phyloP scores from a whole-genome alignment of 2,113 vertebrate genomes.

The Galbula dea region DNA sequence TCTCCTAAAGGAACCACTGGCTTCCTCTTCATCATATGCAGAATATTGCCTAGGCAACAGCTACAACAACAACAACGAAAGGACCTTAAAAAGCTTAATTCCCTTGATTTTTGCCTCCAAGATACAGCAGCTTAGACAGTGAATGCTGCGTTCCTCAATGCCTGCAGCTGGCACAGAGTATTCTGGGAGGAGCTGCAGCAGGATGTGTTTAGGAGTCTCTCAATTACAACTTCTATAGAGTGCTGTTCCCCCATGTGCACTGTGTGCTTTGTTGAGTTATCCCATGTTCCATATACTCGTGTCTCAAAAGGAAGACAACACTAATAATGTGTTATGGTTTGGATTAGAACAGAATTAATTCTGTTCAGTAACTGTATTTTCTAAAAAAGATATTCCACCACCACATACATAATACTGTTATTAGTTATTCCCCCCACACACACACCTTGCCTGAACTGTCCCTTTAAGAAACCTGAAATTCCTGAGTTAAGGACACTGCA shows the following conservation, averaged over 20 bases:
- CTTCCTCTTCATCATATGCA: background rate
- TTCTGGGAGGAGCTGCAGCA: background rate
- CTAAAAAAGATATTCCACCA: too few relatives aligned
- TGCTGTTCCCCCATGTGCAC: rapidly evolving
- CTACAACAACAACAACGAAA: background rate
- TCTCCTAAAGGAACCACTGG: background rate
- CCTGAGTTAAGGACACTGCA: too few relatives aligned
- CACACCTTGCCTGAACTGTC: too few relatives aligned
- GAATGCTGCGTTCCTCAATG: background rate
- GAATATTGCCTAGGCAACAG: background rate
- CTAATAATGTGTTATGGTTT: too few relatives aligned
- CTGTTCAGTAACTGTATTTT: background rate
- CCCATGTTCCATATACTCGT: background rate
- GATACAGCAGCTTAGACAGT: background rate
- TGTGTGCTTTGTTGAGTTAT: background rate
- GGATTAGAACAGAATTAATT: too few relatives aligned
- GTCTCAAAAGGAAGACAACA: background rate
- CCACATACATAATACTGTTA: too few relatives aligned
- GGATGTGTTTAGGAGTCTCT: background rate
- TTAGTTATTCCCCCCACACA: too few relatives aligned
- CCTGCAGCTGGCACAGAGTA: background rate
- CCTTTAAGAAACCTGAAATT: too few relatives aligned
- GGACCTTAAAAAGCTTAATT: background rate
- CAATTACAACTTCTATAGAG: background rate
- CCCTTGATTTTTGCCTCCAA: background rate